Evolutionary conservation across 2,797 vertebrate genomes (phyloP).

Genomic region (Phoxinus dragarum): DNA sequence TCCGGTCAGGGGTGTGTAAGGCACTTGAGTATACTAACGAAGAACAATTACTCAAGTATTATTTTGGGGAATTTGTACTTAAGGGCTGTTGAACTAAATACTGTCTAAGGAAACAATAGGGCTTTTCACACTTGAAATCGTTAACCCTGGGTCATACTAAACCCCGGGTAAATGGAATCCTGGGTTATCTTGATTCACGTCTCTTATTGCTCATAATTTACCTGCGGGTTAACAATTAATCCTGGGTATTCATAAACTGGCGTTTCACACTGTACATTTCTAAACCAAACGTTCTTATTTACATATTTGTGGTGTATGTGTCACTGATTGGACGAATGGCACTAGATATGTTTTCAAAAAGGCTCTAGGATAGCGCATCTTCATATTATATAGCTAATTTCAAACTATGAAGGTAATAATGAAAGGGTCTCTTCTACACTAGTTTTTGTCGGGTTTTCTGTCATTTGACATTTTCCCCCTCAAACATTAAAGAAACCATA

Average conservation of each 20-base stretch:
- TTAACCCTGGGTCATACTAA: not conserved
- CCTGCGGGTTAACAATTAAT: not conserved
- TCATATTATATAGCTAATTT: not conserved
- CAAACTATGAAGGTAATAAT: not conserved
- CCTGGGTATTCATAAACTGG: not conserved
- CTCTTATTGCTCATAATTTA: not conserved
- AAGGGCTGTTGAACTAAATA: not conserved
- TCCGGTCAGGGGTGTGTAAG: not conserved
- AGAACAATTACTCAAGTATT: conserved; percentile 10
- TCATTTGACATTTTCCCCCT: not conserved
- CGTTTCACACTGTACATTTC: not conserved
- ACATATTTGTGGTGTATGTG: not conserved
- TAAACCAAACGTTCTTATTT: not conserved
- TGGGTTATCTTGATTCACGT: not conserved
- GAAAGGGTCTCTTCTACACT: not conserved
- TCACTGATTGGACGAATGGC: not conserved
- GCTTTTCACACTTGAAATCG: not conserved
- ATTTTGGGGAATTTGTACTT: not conserved
- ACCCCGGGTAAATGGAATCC: not conserved
- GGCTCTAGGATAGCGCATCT: not conserved
- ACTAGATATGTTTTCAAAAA: not conserved
- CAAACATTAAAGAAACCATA: not conserved
- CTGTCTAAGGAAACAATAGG: not conserved
- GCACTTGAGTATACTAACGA: not conserved
- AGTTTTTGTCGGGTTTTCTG: not conserved